These are phyloP conservation scores for Nothoprocta perdicaria DNA, from an alignment of 2,113 vertebrate genomes.

Conservation along the genomic window DNA sequence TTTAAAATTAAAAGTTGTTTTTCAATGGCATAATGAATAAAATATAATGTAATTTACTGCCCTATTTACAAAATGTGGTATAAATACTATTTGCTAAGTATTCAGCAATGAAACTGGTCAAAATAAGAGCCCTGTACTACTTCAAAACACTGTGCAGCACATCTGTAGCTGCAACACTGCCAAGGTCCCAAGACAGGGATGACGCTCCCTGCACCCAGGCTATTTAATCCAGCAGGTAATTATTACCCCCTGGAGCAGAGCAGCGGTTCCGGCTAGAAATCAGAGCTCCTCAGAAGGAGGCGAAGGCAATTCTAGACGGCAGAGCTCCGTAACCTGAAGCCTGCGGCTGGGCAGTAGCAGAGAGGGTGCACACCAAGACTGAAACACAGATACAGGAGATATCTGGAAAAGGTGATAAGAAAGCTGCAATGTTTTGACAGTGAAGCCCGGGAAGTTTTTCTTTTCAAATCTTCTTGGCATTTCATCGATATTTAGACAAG, in stretches of 20 bases:
- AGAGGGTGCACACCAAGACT: not conserved
- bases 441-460: not conserved
- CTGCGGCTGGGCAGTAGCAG: not conserved
- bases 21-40: not conserved
- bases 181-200: not conserved
- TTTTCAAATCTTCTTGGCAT: not conserved
- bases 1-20: slow-evolving; percentile 19
- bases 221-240: slow-evolving; percentile 25
- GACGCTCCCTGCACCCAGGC: not conserved
- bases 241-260: not conserved
- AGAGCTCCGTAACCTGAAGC: not conserved
- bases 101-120: not conserved
- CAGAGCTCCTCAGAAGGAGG: not conserved
- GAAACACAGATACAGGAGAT: accelerated
- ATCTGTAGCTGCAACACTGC: not conserved
- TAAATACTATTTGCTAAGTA: not conserved
- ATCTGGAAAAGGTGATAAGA: not conserved
- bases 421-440: not conserved
- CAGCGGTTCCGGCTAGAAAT: slow-evolving; percentile 3
- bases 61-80: not conserved
- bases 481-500: not conserved
- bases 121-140: not conserved
- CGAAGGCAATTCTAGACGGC: not conserved
- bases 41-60: not conserved
- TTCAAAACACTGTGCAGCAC: not conserved